These are phyloP conservation scores for Drosophila auraria DNA, from an alignment of 1,140 invertebrate species.

Conservation along the genomic window DNA sequence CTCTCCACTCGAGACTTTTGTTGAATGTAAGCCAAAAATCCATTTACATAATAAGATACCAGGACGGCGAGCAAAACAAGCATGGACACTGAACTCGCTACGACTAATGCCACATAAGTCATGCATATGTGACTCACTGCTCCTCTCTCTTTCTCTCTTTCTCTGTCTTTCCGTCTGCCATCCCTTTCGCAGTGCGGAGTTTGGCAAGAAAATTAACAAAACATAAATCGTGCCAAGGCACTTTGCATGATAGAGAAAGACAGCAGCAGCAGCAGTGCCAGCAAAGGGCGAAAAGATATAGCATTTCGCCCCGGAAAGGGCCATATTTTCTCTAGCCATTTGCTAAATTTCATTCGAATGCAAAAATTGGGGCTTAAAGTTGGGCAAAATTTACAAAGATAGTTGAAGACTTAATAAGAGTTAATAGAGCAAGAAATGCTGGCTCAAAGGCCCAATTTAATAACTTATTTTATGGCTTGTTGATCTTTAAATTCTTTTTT, in stretches of 20 bases:
- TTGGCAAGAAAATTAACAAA: conserved; percentile 66
- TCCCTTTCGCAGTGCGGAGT: conserved; percentile 13
- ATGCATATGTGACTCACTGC: conserved; percentile 49
- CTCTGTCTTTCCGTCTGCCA: background rate
- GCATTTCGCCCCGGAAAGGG: background rate
- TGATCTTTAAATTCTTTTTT: too few species aligned
- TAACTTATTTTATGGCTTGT: too few species aligned
- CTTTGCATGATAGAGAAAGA: conserved; percentile 39
- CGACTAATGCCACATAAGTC: conserved; percentile 61
- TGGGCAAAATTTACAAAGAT: background rate
- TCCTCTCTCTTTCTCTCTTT: background rate
- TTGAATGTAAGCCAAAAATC: conserved; percentile 65
- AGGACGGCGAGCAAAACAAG: conserved; percentile 34
- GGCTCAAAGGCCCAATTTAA: too few species aligned
- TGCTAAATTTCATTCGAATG: background rate
- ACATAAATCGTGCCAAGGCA: conserved; percentile 59
- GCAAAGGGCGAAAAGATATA: conserved; percentile 4
- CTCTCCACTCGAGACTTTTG: conserved; percentile 28
- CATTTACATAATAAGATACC: conserved; percentile 64
- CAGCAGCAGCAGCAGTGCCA: conserved; percentile 7
- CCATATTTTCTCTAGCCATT: conserved; percentile 12
- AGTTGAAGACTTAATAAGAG: too few species aligned
- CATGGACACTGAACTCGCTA: conserved; percentile 38
- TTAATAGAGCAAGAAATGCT: too few species aligned
- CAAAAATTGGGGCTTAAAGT: background rate